Conservation (phyloP, 2,113 vertebrate species). For the Cyanistes caeruleus region DNA sequence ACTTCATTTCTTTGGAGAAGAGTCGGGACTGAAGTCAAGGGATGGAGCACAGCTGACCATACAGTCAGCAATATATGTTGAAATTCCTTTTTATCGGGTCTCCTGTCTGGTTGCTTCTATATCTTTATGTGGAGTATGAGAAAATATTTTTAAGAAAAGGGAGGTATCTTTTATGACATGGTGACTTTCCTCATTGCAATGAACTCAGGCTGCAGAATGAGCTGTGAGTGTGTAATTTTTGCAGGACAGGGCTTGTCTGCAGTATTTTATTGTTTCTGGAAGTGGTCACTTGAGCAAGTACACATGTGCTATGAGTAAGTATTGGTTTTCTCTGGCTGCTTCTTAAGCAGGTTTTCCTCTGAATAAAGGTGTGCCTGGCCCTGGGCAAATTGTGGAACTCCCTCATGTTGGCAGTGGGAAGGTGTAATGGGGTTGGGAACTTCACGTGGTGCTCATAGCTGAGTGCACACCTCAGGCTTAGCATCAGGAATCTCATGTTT, state of each 20-base stretch:
- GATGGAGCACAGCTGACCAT: neutral
- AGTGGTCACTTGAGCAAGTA: conserved; percentile 45
- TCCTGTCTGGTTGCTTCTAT: neutral
- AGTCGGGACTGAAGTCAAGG: neutral
- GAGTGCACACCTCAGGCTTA: neutral
- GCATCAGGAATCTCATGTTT: conserved; percentile 23
- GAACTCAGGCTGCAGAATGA: neutral
- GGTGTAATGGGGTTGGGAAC: conserved; percentile 26
- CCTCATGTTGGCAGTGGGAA: conserved; percentile 24
- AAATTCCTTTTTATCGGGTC: neutral
- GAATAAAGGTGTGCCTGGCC: conserved; percentile 46
- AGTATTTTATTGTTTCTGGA: conserved; percentile 46
- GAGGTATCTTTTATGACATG: neutral
- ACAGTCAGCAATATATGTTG: neutral
- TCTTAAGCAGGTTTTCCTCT: conserved; percentile 22
- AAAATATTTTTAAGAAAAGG: neutral
- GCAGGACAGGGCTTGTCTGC: conserved; percentile 32
- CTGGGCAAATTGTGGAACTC: conserved; percentile 65
- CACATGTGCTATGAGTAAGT: conserved; percentile 25
- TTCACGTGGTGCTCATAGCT: neutral
- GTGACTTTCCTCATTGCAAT: neutral
- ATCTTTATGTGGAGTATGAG: neutral
- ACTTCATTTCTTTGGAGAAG: neutral
- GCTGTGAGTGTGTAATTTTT: neutral
- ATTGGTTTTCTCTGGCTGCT: conserved; percentile 29